Base-by-base conservation (phyloP, 2,797 vertebrate genomes). In the Peromyscus eremicus region DNA sequence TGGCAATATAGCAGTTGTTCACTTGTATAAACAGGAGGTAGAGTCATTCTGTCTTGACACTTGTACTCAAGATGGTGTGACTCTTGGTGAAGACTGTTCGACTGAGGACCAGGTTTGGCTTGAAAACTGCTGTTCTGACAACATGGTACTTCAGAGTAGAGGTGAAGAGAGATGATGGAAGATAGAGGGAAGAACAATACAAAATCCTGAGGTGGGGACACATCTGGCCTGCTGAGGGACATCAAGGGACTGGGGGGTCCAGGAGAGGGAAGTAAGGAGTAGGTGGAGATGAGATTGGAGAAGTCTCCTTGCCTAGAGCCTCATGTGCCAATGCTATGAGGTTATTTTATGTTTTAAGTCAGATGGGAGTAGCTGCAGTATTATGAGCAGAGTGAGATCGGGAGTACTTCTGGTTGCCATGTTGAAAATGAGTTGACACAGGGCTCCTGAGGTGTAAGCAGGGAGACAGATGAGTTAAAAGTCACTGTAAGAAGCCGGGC, bases 301-400 rank as follows among this genome's bases (percentile, higher is more conserved):
- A 60, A 46, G 11, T 23, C 2, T 21, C 27, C n/a, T 83, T 62
- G 66, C n/a, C 40, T 8, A 1, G 49, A 34, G 14, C 34, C 49
- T 79, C 43, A 0, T n/a, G 6, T 0, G 3, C 70, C 25, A 8
- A n/a, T 2, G 21, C 21, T 27, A 2, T 55, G 80, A 52, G 6
- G 5, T 19, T 52, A 4, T 23, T 4, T 43, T 21, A 4, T 25
- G 27, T 19, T 79, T 5, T 32, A 9, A 89, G 86, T 12, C 55
- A 82, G 37, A 27, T 6, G 55, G 5, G 70, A 7, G n/a, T 57
- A 34, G 2, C 5, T 3, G 1, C 25, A 73, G 55, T 25, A 34
- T 17, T 40, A 34, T n/a, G 12, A n/a, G 46, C 81, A 37, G 32
- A 43, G 29, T 5, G n/a, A 3, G 64, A 40, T 57, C 57, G 6